Base-by-base conservation (phyloP, 2,113 vertebrate genomes). In the Phodopus roborovskii region DNA sequence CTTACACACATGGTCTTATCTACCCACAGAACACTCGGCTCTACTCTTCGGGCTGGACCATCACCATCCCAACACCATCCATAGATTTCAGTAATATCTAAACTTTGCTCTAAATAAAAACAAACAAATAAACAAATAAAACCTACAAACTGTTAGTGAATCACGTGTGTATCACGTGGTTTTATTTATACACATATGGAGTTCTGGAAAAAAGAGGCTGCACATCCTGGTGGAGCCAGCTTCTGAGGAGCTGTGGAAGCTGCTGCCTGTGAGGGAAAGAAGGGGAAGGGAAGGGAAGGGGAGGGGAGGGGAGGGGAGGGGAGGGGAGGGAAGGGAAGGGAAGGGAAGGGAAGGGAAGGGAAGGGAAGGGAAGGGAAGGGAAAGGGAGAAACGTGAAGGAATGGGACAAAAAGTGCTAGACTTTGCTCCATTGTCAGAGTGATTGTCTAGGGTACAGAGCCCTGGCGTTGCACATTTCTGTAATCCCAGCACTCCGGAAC, bases 161-260 rank as follows among this genome's bases (percentile, higher is more conserved):
- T 66, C 77, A 62, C 15, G 13, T 19, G 26, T 6, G 56, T 5
- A n/a, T 10, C 6, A 22, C 26, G 26, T 1, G 12, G 19, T 73
- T n/a, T n/a, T 87, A 84, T 64, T 24, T 64, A 28, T 71, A 36
- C 45, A 53, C 5, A 56, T 39, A 10, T 62, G 56, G n/a, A 86
- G 39, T 36, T 90, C 24, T 19, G 66, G 45, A 22, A 42, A 42
- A 56, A 19, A 0, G 11, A 33, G 45, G 79, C 2, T 3, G 13
- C 19, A 0, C 4, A 30, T 91, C 0, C 0, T 0, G 0, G 5
- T 2, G 2, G 42, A 66, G 13, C 12, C 13, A 4, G 30, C 87
- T 26, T 10, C 45, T 36, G 66, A 83, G 92, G 16, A 81, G 96
- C 60, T 3, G 39, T 45, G 73, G 60, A 81, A 95, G 83, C 58